These are phyloP conservation scores for Stigmatopora argus DNA, from an alignment of 2,113 vertebrate species.

Conservation along the genomic window DNA sequence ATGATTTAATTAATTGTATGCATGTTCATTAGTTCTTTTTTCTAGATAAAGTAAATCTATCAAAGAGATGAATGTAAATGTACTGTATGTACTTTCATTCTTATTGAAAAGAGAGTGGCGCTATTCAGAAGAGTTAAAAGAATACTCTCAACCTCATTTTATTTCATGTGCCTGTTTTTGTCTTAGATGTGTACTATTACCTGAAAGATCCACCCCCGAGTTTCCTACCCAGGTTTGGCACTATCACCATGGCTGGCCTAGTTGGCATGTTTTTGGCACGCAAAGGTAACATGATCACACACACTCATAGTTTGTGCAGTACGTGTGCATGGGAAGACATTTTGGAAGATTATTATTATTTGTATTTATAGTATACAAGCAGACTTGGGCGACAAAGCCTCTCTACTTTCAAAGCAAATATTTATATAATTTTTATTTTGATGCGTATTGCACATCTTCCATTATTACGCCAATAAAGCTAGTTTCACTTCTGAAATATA, in stretches of 20 bases:
- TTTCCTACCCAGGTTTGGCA: conserved; percentile 77
- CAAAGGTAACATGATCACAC: conserved; percentile 69
- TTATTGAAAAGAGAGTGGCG: background rate
- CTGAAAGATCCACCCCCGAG: conserved; percentile 83
- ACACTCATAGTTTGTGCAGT: too few relatives aligned
- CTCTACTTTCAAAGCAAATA: too few relatives aligned
- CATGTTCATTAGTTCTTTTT: background rate
- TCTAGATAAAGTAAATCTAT: too few relatives aligned
- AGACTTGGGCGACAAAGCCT: too few relatives aligned
- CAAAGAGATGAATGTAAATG: background rate
- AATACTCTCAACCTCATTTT: background rate
- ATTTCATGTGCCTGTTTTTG: conserved; percentile 8
- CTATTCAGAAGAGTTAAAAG: background rate
- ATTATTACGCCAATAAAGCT: too few relatives aligned
- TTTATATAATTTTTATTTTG: too few relatives aligned
- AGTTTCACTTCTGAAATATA: too few relatives aligned
- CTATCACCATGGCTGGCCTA: conserved; percentile 79
- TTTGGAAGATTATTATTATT: too few relatives aligned
- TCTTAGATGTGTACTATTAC: conserved; percentile 80
- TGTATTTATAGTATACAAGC: too few relatives aligned
- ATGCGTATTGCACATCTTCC: too few relatives aligned
- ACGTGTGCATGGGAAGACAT: too few relatives aligned
- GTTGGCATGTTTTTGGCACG: conserved; percentile 77
- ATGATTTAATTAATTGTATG: background rate
- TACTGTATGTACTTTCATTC: background rate